Percentiles rank a stretch among this genome's conserved stretches.
These are phyloP conservation scores for Helicolenus hilgendorfi DNA, from an alignment of 2,797 vertebrate genomes.

Conservation along the genomic window DNA sequence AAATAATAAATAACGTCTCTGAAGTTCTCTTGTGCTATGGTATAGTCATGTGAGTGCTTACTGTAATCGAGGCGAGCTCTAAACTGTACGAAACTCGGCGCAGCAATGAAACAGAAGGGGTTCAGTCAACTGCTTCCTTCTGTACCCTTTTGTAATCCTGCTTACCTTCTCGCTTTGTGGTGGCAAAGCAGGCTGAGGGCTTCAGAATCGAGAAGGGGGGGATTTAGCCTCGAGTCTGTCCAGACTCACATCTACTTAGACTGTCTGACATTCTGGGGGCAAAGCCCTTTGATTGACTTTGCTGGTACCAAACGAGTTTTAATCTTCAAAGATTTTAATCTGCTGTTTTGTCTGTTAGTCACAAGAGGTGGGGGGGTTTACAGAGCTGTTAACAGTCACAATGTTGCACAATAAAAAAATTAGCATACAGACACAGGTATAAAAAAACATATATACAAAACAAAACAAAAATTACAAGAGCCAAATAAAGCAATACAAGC, in stretches of 20 bases:
- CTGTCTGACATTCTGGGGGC: constrained; percentile 84
- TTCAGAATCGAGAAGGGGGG: constrained; percentile 61
- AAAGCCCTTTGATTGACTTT: constrained; percentile 86
- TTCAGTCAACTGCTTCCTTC: constrained; percentile 64
- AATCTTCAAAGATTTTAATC: constrained; percentile 90
- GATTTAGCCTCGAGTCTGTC: constrained; percentile 78
- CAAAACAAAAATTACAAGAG: constrained; percentile 55
- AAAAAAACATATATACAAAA: constrained; percentile 72
- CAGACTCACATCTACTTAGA: constrained; percentile 84
- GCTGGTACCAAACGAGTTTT: constrained; percentile 84
- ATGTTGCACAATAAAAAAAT: constrained; percentile 56
- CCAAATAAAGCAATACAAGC: constrained; percentile 76
- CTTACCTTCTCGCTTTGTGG: constrained; percentile 66
- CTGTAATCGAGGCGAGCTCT: constrained; percentile 27
- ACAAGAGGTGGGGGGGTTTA: constrained; percentile 66
- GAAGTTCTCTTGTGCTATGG: constrained; percentile 36
- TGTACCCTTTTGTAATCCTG: constrained; percentile 72
- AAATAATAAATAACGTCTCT: constrained; percentile 73
- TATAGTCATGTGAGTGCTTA: constrained; percentile 31
- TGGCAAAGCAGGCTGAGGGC: constrained; percentile 45
- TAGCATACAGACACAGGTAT: constrained; percentile 54
- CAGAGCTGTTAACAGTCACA: constrained; percentile 78
- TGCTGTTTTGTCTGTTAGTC: constrained; percentile 86
- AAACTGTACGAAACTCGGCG: constrained; percentile 25
- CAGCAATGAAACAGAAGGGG: constrained; percentile 40